A percentile compares a stretch with the other conserved stretches of the same genome.
Conservation (phyloP, 2,888 invertebrate genomes). For the Plagodis dolabraria region DNA sequence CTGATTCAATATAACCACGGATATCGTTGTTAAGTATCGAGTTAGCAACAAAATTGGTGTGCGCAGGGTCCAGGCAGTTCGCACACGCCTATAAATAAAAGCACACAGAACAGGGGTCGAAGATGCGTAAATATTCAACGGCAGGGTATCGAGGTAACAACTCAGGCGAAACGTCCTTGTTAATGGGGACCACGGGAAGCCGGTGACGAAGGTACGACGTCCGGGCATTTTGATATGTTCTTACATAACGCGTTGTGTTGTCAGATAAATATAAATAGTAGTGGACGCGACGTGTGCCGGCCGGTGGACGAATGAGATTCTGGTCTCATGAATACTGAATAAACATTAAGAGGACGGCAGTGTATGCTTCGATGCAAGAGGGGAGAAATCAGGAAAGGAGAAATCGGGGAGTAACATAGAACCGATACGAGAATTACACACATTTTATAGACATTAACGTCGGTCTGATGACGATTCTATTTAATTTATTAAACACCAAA, state of each 20-base stretch:
- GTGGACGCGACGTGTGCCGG: slow-evolving; percentile 10
- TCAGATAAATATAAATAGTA: slow-evolving; percentile 26
- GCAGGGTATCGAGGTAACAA: slow-evolving; percentile 45
- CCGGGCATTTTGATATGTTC: slow-evolving; percentile 24
- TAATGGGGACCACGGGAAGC: slow-evolving; percentile 49
- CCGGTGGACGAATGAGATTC: slow-evolving; percentile 13
- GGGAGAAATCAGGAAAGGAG: too few relatives aligned
- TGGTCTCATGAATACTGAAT: slow-evolving; percentile 20
- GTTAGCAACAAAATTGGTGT: slow-evolving; percentile 8
- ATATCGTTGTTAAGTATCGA: neutral
- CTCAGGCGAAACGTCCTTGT: slow-evolving; percentile 52
- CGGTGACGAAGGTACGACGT: slow-evolving; percentile 46
- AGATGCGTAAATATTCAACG: slow-evolving; percentile 51
- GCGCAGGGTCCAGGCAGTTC: slow-evolving; percentile 3
- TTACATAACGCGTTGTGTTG: slow-evolving; percentile 37
- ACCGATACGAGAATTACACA: too few relatives aligned
- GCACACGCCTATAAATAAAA: slow-evolving; percentile 41
- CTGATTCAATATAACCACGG: neutral
- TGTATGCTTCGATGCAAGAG: too few relatives aligned
- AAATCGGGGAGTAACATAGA: too few relatives aligned
- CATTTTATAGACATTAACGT: too few relatives aligned
- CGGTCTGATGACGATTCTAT: too few relatives aligned
- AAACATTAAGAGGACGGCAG: neutral
- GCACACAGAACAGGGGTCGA: slow-evolving; percentile 42
- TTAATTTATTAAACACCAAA: too few relatives aligned